Evolutionary conservation across 2,888 invertebrate species (phyloP).

Genomic region (Physocephala rufipes): DNA sequence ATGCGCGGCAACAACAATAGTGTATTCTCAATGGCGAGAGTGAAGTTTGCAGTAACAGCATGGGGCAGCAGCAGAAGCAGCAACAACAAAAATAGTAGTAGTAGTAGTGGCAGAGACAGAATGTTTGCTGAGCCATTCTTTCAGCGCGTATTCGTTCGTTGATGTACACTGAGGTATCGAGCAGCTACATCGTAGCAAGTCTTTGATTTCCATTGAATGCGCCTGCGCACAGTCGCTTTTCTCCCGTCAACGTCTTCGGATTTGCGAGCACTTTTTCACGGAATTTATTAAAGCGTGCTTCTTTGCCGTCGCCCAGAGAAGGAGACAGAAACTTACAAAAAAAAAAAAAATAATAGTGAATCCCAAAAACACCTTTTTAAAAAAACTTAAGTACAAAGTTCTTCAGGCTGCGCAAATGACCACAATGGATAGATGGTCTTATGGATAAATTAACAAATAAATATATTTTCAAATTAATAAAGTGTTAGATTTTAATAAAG

Average conservation of each 20-base stretch:
- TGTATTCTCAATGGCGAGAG: too few species aligned
- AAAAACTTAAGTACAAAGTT: not conserved
- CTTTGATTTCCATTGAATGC: constrained; percentile 63
- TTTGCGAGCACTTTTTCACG: constrained; percentile 58
- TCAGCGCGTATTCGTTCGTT: constrained; percentile 23
- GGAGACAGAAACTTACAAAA: not conserved
- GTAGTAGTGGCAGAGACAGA: constrained; percentile 21
- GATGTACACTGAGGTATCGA: not conserved
- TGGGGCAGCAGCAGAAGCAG: too few species aligned
- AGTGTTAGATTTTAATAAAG: constrained; percentile 9
- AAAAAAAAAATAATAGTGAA: not conserved
- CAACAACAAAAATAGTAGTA: too few species aligned
- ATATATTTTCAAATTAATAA: too few species aligned
- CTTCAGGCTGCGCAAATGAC: too few species aligned
- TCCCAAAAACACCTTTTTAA: constrained; percentile 32
- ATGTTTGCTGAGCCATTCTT: constrained; percentile 33
- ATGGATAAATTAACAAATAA: constrained; percentile 5
- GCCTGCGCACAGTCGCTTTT: constrained; percentile 67
- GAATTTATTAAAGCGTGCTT: constrained; percentile 40
- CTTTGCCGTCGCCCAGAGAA: constrained; percentile 40
- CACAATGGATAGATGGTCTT: too few species aligned
- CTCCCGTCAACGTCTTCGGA: constrained; percentile 66
- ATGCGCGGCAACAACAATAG: too few species aligned
- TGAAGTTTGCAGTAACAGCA: not conserved
- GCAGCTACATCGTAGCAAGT: constrained; percentile 31